Evolutionary conservation across 2,888 invertebrate genomes (phyloP), one percentile per base, ranked within the genome.

Genomic region (Lamproptera curius): DNA sequence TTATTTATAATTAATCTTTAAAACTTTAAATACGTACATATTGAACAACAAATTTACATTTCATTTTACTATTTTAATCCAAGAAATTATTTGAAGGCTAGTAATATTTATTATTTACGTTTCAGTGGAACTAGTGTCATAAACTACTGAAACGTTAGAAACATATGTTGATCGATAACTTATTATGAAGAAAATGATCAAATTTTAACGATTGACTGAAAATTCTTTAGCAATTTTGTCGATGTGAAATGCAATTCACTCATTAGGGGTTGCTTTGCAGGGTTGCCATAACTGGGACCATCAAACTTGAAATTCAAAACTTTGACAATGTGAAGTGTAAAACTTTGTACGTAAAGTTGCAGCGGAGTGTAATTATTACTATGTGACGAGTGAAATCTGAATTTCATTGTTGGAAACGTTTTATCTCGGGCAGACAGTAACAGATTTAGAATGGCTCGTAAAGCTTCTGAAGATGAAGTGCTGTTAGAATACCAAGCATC

Each of bases 271-370:
- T n/a, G 41, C 28, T 17, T n/a, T 40, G 4, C 34, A 17, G 36
- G 40, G 26, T 46, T n/a, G n/a, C 17, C 23, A 16, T 36, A 36
- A 40, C 28, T 41, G 36, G 28, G 17, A 15, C 15, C 13, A n/a
- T 8, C n/a, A 35, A 20, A 28, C 28, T 17, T 46, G 35, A n/a
- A n/a, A n/a, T n/a, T 35, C 26, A 35, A 39, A 40, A 40, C 37
- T 42, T 2, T 17, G 11, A 16, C 10, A 31, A 38, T 33, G 33
- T 45, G 39, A n/a, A 46, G 36, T 36, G 34, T 28, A 36, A 42
- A 37, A 46, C 36, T 37, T 42, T 37, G 14, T 13, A 23, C 23
- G 11, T n/a, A 33, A 34, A n/a, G 14, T 28, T 28, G 28, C 13
- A 42, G 35, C 35, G 15, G 15, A 23, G 14, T 23, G 15, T 35